Percentiles rank a stretch among this genome's conserved stretches.
Evolutionary conservation across 2,888 invertebrate species (phyloP).

Genomic region (Lepeophtheirus nordmannii): DNA sequence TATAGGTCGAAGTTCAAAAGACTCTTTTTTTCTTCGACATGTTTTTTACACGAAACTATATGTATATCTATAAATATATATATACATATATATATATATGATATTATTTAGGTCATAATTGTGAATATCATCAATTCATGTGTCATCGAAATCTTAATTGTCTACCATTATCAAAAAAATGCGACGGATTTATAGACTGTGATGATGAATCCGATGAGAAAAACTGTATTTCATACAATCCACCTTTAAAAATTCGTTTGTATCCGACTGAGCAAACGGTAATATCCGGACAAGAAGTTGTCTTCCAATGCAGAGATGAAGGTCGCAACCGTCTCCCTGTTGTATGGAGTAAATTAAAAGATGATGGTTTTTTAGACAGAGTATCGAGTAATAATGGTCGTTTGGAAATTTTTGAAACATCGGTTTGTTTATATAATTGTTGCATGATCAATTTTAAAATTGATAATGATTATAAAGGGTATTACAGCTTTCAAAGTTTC

Average conservation of each 20-base stretch:
- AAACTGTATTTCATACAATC: conserved; percentile 24
- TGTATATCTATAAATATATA: no score
- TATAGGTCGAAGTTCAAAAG: no score
- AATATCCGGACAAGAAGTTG: conserved; percentile 76
- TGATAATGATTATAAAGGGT: background rate
- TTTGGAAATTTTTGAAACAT: conserved; percentile 66
- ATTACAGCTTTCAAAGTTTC: background rate
- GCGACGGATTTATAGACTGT: conserved; percentile 40
- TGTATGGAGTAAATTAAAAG: conserved; percentile 55
- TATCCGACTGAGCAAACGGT: conserved; percentile 61
- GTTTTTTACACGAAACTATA: no score
- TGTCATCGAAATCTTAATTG: background rate
- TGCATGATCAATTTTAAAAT: background rate
- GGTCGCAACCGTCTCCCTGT: conserved; percentile 60
- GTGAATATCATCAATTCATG: background rate
- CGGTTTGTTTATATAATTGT: conserved; percentile 36
- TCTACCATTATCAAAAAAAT: background rate
- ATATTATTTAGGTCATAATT: background rate
- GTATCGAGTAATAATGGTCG: conserved; percentile 59
- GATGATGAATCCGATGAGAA: conserved; percentile 33
- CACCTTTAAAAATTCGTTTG: conserved; percentile 50
- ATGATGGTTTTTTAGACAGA: conserved; percentile 55
- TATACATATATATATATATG: no score
- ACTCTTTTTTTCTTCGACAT: no score
- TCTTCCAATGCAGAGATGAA: conserved; percentile 81